Evolutionary conservation across 2,888 invertebrate species (phyloP).

Genomic region (Cheilosia vernalis): DNA sequence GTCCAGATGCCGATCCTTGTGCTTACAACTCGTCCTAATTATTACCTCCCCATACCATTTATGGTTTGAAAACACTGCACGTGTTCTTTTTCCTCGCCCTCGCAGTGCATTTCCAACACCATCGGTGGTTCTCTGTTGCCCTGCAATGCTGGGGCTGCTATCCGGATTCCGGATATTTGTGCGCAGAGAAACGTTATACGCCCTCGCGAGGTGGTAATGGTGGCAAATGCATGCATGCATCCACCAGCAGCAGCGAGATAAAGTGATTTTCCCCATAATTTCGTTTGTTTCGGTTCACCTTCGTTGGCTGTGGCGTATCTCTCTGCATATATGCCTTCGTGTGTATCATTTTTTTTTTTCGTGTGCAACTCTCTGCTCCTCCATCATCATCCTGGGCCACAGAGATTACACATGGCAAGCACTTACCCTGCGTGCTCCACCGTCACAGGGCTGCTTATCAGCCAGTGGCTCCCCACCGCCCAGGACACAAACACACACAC

Average conservation of each 20-base stretch:
- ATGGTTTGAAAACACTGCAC: constrained; percentile 14
- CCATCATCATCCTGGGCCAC: constrained; percentile 65
- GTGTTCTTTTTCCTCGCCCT: neutral
- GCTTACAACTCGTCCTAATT: constrained; percentile 19
- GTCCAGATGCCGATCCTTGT: neutral
- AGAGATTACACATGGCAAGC: constrained; percentile 70
- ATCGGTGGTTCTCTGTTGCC: constrained; percentile 33
- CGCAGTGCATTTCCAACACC: constrained; percentile 30
- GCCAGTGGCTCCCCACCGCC: constrained; percentile 25
- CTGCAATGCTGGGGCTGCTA: constrained; percentile 58
- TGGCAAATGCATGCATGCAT: constrained; percentile 72
- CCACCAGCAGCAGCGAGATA: constrained; percentile 65
- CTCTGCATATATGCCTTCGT: constrained; percentile 18
- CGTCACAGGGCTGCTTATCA: constrained; percentile 56
- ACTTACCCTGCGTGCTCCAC: constrained; percentile 65
- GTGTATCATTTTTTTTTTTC: constrained; percentile 13
- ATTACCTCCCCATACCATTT: neutral
- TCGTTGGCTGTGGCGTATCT: constrained; percentile 45
- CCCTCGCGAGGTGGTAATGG: constrained; percentile 51
- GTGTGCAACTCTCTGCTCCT: constrained; percentile 38
- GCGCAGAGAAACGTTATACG: constrained; percentile 1
- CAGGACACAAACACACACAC: constrained; percentile 5
- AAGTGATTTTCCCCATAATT: constrained; percentile 68
- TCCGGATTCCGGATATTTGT: constrained; percentile 67
- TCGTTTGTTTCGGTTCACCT: constrained; percentile 74